Base-by-base conservation (phyloP, 1,140 invertebrate species). In the Antheraea pernyi region DNA sequence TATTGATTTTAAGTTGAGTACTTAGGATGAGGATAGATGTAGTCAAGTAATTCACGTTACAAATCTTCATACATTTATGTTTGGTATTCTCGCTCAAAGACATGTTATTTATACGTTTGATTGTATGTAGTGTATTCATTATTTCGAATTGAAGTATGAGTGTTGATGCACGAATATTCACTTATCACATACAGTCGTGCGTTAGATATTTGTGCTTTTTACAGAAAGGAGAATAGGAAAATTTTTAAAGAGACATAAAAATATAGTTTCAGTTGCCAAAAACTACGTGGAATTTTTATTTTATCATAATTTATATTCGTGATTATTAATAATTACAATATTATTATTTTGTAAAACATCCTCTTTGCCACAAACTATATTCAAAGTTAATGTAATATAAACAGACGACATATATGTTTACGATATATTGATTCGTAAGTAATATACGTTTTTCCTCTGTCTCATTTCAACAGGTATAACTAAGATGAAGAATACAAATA, bases 191-290 rank as follows among this genome's bases (percentile, higher is more conserved):
- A 18, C 58, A 59, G 36, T 73, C 74, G 74, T 76, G 74, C 39
- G 22, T n/a, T 67, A 67, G 58, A 73, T 66, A 71, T 76, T 76
- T 68, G 64, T 71, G 73, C 74, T 19, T 67, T 64, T 64, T 16
- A 39, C 30, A 37, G 16, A 37, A 64, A 42, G n/a, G 13, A 19
- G 13, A 13, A 53, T n/a, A 53, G 46, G 16, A 13, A 16, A 53
- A 16, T 13, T 13, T 3, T 16, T 53, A 13, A 53, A 53, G 46
- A 53, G 2, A 53, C 13, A 13, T 7, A 53, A 53, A 16, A 53
- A 53, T n/a, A 13, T 53, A 53, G 16, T 11, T 42, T 42, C 39
- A 42, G 7, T 42, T 7, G 39, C 1, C 22, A 30, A 30, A 30
- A 30, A 30, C 39, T 42, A 11, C 11, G 39, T 42, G 7, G 7